A percentile compares a stretch with the other conserved stretches of the same genome.
Conservation (phyloP, 2,888 invertebrate genomes). For the Xylota segnis region DNA sequence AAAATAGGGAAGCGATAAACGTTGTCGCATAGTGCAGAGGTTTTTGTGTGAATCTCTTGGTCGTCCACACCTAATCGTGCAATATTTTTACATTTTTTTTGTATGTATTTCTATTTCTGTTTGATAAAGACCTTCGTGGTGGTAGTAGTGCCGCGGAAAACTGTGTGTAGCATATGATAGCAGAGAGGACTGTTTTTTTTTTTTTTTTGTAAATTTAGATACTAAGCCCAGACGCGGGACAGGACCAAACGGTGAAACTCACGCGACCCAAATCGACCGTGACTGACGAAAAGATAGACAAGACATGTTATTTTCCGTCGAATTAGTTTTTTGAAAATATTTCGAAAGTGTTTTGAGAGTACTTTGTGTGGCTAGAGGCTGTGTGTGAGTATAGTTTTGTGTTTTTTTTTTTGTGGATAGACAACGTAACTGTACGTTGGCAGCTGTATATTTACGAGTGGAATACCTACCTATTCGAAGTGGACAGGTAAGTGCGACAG, state of each 20-base stretch:
- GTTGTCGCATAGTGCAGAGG: conserved; percentile 24
- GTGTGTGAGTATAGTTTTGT: conserved; percentile 10
- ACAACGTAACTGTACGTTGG: not conserved
- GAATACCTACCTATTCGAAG: conserved; percentile 48
- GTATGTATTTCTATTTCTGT: conserved; percentile 64
- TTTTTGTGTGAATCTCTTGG: conserved; percentile 14
- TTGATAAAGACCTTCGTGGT: conserved; percentile 58
- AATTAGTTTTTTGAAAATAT: not conserved
- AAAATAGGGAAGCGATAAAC: conserved; percentile 48
- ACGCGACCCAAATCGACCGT: conserved; percentile 40
- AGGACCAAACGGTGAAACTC: conserved; percentile 19
- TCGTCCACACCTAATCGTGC: conserved; percentile 38
- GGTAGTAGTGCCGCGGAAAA: conserved; percentile 18
- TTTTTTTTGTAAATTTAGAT: conserved; percentile 22
- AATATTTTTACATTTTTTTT: conserved; percentile 31
- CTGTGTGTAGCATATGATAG: conserved; percentile 12
- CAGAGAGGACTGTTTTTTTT: not conserved
- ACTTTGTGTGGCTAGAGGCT: not conserved
- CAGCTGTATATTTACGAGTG: conserved; percentile 51
- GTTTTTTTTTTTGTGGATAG: conserved; percentile 1
- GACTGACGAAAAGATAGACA: conserved; percentile 18
- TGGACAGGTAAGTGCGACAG: conserved; percentile 52
- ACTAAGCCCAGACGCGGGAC: not conserved
- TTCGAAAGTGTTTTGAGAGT: not conserved
- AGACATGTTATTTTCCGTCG: conserved; percentile 1